A percentile compares a stretch with the other conserved stretches of the same genome.
phyloP scores from a whole-genome alignment of 2,797 vertebrate genomes.

The Novumbra hubbsi region DNA sequence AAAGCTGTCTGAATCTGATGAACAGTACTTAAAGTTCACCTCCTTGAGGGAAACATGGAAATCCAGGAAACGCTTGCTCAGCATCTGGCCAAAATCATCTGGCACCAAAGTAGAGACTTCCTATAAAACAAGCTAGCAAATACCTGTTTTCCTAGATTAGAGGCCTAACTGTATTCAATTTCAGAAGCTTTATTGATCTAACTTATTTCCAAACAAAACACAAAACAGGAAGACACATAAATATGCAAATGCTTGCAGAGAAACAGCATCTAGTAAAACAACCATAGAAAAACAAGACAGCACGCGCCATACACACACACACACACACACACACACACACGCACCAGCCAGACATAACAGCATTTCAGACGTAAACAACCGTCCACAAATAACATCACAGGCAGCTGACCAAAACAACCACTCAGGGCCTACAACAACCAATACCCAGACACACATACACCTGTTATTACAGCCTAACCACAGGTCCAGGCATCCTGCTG shows the following conservation, averaged over 20 bases:
- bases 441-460: background rate
- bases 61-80: no score
- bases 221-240: background rate
- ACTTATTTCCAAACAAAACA: background rate
- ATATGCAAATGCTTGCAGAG: background rate
- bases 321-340: background rate
- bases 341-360: background rate
- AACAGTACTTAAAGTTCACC: no score
- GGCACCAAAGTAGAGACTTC: no score
- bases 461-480: background rate
- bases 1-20: no score
- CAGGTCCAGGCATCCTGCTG: background rate
- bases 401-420: background rate
- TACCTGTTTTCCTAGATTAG: no score
- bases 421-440: background rate
- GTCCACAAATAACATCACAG: background rate
- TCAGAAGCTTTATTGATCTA: no score
- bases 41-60: no score
- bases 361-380: background rate
- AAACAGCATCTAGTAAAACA: background rate
- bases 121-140: no score
- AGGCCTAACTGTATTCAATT: no score
- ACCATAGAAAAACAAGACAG: background rate
- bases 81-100: no score
- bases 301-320: background rate